phyloP scores from a whole-genome alignment of 2,888 invertebrate species.

The Caenorhabditis japonica region DNA sequence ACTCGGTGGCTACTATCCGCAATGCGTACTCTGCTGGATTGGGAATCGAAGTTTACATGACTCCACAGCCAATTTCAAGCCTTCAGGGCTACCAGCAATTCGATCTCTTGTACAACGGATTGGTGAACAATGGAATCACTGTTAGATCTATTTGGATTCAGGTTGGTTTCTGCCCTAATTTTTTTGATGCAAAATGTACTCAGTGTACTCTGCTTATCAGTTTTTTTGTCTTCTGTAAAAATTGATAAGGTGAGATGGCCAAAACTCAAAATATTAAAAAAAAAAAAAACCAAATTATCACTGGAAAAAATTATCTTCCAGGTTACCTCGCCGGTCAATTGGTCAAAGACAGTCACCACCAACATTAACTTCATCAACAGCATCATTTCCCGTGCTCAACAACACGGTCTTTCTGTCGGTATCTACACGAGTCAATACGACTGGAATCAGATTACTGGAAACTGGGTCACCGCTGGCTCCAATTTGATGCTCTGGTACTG shows the following conservation, averaged over 20 bases:
- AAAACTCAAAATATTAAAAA: too few species aligned
- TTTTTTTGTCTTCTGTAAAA: too few species aligned
- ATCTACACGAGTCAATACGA: constrained; percentile 56
- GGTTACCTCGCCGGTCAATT: constrained; percentile 59
- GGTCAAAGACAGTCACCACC: constrained; percentile 35
- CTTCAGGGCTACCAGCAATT: constrained; percentile 50
- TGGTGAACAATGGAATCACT: constrained; percentile 44
- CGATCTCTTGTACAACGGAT: constrained; percentile 48
- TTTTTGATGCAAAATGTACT: not conserved
- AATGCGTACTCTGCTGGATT: constrained; percentile 58
- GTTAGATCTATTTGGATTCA: constrained; percentile 58
- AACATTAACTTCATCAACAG: constrained; percentile 57
- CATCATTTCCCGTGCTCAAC: constrained; percentile 47
- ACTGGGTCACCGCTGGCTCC: constrained; percentile 35
- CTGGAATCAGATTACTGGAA: constrained; percentile 54
- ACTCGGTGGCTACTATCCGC: constrained; percentile 43
- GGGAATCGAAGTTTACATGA: constrained; percentile 63
- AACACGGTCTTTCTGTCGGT: constrained; percentile 46
- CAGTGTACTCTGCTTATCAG: constrained; percentile 12
- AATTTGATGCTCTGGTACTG: constrained; percentile 59
- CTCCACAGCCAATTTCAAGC: constrained; percentile 47
- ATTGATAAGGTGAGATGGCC: too few species aligned
- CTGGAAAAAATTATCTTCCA: constrained; percentile 3
- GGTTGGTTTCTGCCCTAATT: constrained; percentile 18
- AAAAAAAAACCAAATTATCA: too few species aligned